Conservation (phyloP, 2,888 invertebrate genomes). For the Apocheima hispidaria region DNA sequence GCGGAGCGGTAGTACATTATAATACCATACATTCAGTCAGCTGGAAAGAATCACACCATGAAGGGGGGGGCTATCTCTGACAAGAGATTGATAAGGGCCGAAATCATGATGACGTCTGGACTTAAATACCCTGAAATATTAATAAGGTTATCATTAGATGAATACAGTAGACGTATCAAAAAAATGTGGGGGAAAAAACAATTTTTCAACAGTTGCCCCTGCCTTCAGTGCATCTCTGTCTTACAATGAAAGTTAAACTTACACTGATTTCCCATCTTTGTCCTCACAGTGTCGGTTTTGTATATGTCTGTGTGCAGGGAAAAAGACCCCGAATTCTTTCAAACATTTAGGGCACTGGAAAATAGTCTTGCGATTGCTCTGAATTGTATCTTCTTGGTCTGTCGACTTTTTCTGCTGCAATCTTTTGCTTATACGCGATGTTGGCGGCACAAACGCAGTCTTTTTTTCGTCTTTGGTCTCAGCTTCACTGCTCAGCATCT, state of each 20-base stretch:
- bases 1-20: too few relatives aligned
- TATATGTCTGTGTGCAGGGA: constrained; percentile 66
- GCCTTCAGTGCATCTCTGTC: constrained; percentile 24
- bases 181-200: neutral
- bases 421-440: constrained; percentile 32
- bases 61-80: too few relatives aligned
- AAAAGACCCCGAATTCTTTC: constrained; percentile 57
- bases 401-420: constrained; percentile 23
- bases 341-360: constrained; percentile 70
- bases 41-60: too few relatives aligned
- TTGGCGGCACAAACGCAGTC: constrained; percentile 24
- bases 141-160: too few relatives aligned
- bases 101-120: too few relatives aligned
- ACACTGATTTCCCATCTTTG: constrained; percentile 57
- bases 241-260: constrained; percentile 49
- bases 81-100: too few relatives aligned
- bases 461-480: constrained; percentile 28
- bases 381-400: constrained; percentile 4
- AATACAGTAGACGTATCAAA: neutral
- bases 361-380: constrained; percentile 46
- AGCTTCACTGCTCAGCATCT: constrained; percentile 17
- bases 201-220: neutral
- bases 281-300: constrained; percentile 64
- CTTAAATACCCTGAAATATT: too few relatives aligned
- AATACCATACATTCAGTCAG: too few relatives aligned